Percentiles rank a stretch among this genome's conserved stretches.
Conservation (phyloP, 1,140 invertebrate species). For the Homarus americanus region DNA sequence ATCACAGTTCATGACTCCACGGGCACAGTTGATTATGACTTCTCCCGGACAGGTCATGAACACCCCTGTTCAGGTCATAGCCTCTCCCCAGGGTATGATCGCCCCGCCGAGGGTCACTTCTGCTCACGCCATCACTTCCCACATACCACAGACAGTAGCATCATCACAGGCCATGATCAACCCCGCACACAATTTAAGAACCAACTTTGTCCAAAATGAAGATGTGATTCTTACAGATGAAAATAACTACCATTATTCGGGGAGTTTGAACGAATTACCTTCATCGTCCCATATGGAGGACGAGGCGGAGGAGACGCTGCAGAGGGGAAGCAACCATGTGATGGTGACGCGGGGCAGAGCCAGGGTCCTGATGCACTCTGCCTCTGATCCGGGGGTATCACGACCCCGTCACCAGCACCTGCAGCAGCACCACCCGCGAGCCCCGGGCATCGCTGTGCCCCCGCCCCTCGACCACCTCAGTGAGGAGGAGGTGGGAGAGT, state of each 20-base stretch:
- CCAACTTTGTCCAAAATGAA: background rate
- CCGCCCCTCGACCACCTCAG: conserved; percentile 32
- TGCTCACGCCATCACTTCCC: background rate
- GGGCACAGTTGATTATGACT: background rate
- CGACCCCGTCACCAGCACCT: conserved; percentile 14
- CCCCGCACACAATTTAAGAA: background rate
- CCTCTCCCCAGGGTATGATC: background rate
- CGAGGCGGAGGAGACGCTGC: background rate
- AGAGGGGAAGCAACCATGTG: too few relatives aligned
- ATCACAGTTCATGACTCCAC: background rate
- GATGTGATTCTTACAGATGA: background rate
- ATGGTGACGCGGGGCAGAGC: conserved; percentile 13
- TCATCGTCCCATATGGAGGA: background rate
- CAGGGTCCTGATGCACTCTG: conserved; percentile 39
- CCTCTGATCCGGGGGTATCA: conserved; percentile 36
- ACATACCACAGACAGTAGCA: background rate
- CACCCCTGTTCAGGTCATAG: background rate
- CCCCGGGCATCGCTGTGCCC: conserved; percentile 8
- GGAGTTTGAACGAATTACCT: background rate
- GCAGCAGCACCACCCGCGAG: conserved; percentile 20
- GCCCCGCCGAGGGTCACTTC: background rate
- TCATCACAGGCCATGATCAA: too few relatives aligned
- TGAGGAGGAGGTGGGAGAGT: conserved; percentile 22
- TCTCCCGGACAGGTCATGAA: background rate
- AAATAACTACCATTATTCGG: background rate